Evolutionary conservation across 2,888 invertebrate genomes (phyloP).

Genomic region (Nemoura dubitans): DNA sequence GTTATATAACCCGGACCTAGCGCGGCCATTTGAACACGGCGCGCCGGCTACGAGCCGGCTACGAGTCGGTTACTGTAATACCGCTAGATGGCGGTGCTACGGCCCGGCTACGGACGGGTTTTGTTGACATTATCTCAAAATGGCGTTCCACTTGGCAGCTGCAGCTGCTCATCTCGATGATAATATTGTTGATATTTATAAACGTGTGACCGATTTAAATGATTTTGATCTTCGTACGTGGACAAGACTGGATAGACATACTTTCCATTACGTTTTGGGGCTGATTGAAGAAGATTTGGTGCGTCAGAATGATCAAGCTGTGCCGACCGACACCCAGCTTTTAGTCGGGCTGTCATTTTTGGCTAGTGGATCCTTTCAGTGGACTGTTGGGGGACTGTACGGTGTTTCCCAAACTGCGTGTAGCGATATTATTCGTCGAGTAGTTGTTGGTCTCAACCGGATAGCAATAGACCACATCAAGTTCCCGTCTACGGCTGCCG

Average conservation of each 20-base stretch:
- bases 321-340: constrained; percentile 8
- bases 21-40: too few species aligned
- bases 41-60: too few species aligned
- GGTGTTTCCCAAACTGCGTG: constrained; percentile 4
- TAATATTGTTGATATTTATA: neutral
- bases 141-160: too few species aligned
- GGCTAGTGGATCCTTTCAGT: constrained; percentile 20
- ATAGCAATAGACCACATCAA: constrained; percentile 8
- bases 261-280: constrained; percentile 10
- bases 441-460: neutral
- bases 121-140: too few species aligned
- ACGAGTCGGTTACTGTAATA: too few species aligned
- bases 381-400: neutral
- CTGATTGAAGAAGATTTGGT: neutral
- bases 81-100: too few species aligned
- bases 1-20: too few species aligned
- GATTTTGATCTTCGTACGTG: neutral
- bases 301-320: neutral
- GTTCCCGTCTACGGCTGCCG: constrained; percentile 13
- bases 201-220: neutral
- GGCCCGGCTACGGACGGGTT: too few species aligned
- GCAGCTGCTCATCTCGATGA: too few species aligned
- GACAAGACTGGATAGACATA: neutral
- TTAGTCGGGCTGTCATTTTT: neutral
- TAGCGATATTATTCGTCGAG: constrained; percentile 18